phyloP scores from a whole-genome alignment of 2,888 invertebrate genomes.

The Hemicrepidius hirtus region DNA sequence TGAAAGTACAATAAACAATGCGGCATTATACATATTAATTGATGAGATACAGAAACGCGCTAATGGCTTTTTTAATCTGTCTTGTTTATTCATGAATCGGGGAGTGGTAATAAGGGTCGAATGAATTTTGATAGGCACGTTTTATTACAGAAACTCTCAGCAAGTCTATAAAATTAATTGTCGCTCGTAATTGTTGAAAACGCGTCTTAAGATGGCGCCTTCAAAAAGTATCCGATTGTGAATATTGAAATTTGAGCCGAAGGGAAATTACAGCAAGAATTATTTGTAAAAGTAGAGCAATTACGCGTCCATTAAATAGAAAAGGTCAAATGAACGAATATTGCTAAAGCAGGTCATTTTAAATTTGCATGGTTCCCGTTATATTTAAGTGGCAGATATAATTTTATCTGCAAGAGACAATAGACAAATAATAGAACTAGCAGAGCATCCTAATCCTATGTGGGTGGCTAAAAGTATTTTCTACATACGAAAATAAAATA shows the following conservation, averaged over 20 bases:
- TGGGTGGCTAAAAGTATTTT: too few relatives aligned
- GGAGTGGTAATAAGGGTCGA: slow-evolving; percentile 19
- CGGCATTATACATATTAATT: slow-evolving; percentile 9
- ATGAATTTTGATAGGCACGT: slow-evolving; percentile 26
- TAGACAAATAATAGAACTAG: too few relatives aligned
- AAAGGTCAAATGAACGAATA: neutral
- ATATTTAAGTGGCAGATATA: too few relatives aligned
- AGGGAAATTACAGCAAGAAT: neutral
- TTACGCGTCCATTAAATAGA: neutral
- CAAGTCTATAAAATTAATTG: slow-evolving; percentile 6
- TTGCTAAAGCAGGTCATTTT: neutral
- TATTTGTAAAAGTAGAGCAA: neutral
- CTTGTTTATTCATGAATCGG: slow-evolving; percentile 28
- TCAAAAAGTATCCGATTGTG: neutral
- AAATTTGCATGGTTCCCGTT: neutral
- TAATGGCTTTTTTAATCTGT: slow-evolving; percentile 30
- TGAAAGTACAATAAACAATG: neutral
- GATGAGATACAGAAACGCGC: neutral
- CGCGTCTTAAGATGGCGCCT: neutral
- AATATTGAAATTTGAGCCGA: slow-evolving; percentile 3
- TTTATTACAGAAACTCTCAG: slow-evolving; percentile 4
- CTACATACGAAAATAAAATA: too few relatives aligned
- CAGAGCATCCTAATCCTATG: too few relatives aligned
- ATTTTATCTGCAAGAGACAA: too few relatives aligned
- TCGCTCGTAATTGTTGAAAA: slow-evolving; percentile 1